Base-by-base conservation (phyloP, 2,113 vertebrate species). In the Pseudorectes ferrugineus region DNA sequence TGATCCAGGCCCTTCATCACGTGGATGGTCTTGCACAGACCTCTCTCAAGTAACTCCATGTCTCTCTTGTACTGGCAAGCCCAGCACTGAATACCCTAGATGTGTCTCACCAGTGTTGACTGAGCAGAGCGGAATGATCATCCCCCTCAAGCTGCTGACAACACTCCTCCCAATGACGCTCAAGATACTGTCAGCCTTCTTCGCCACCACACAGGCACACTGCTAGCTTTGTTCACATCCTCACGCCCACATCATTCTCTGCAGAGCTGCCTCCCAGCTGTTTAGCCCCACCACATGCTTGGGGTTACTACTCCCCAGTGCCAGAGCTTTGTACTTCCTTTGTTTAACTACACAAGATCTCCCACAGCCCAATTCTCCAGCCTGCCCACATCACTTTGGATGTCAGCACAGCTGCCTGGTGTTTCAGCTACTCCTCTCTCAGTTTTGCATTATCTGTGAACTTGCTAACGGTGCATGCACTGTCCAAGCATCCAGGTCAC, bases 201-300 rank as follows among this genome's bases (percentile, higher is more conserved):
- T 18, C 3, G 1, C n/a, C 23, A 1, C n/a, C 23, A 38, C 7
- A 5, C 5, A 10, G 24, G 8, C 22, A 5, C 10, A 10, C 6
- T 57, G 36, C 31, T 55, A 28, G 11, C 51, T 88, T 36, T 82
- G 38, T 18, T 59, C 7, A 29, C 6, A 1, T 2, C 10, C 23
- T 68, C n/a, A 70, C 0, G 0, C 10, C 29, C 21, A 42, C 1
- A 0, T 10, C 26, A 58, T 49, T 9, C 40, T 57, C 65, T 21
- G 31, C 10, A 71, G 31, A 77, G 70, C 24, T 63, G 66, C 21
- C 29, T 42, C n/a, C 40, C 86, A 85, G 13, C 33, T 49, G 25
- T 11, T 81, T 51, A 88, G 26, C 10, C 20, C 9, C 23, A 72
- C 13, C 31, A 40, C 0, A 1, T 36, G 17, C 31, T 52, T 25